These are phyloP conservation scores for Siniperca chuatsi DNA, from an alignment of 2,113 vertebrate genomes.

Conservation along the genomic window DNA sequence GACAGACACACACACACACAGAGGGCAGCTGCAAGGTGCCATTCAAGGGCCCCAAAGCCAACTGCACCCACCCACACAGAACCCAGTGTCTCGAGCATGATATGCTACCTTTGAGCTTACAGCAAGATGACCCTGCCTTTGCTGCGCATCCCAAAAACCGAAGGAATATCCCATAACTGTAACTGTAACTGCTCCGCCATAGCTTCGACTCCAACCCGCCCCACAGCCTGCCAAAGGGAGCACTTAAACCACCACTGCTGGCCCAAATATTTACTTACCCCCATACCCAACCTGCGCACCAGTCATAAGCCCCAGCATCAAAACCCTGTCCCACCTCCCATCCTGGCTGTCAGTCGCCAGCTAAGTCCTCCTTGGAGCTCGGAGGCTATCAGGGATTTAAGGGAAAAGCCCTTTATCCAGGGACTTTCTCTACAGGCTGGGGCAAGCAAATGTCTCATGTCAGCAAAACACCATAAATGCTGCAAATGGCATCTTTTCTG, in stretches of 20 bases:
- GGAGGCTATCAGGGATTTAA: conserved; percentile 80
- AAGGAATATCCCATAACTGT: not conserved
- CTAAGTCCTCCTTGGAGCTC: conserved; percentile 75
- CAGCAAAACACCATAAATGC: conserved; percentile 76
- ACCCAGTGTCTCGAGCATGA: conserved; percentile 28
- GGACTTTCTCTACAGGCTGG: conserved; percentile 77
- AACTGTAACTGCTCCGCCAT: conserved; percentile 4
- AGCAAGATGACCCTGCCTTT: conserved; percentile 14
- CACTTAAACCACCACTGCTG: conserved; percentile 52
- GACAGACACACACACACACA: conserved; percentile 21
- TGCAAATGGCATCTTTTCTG: conserved; percentile 70
- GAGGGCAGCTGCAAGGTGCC: conserved; percentile 78
- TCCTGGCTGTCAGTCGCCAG: conserved; percentile 66
- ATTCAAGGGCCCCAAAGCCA: conserved; percentile 48
- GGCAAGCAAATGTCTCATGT: conserved; percentile 73
- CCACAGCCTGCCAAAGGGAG: conserved; percentile 30
- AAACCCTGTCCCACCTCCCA: conserved; percentile 60
- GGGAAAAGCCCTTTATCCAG: conserved; percentile 81
- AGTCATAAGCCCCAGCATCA: conserved; percentile 55
- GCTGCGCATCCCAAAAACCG: conserved; percentile 10
- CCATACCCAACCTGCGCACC: conserved; percentile 38
- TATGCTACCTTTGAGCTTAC: conserved; percentile 26
- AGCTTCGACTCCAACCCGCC: conserved; percentile 22
- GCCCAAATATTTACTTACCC: conserved; percentile 69
- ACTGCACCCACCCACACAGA: conserved; percentile 56